A percentile compares a stretch with the other conserved stretches of the same genome.
These are phyloP conservation scores for Capromys pilorides DNA, from an alignment of 2,797 vertebrate genomes.

Conservation along the genomic window DNA sequence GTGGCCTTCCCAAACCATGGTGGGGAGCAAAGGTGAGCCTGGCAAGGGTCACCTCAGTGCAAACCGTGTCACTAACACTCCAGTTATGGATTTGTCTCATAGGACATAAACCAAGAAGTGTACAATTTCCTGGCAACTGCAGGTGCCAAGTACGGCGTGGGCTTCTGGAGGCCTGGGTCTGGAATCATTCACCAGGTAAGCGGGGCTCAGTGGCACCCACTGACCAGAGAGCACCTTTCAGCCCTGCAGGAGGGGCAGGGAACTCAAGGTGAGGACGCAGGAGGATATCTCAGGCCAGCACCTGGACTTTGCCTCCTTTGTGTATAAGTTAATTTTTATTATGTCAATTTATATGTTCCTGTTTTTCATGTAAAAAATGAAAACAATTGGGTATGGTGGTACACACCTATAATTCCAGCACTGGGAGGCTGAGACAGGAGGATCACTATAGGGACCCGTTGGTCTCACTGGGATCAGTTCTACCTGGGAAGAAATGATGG, in stretches of 20 bases:
- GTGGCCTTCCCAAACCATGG: neutral
- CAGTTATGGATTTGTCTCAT: slow-evolving; percentile 68
- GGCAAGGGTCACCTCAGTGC: neutral
- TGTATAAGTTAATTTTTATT: neutral
- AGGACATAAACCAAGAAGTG: slow-evolving; percentile 96
- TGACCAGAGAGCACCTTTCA: neutral
- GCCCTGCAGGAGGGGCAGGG: neutral
- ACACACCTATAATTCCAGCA: neutral
- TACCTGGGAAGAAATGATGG: too few species aligned
- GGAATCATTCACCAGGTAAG: slow-evolving; percentile 97
- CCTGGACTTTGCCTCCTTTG: neutral
- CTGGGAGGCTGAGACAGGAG: neutral
- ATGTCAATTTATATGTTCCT: neutral
- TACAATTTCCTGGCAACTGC: slow-evolving; percentile 95
- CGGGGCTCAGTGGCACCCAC: neutral
- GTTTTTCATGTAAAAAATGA: neutral
- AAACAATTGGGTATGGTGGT: neutral
- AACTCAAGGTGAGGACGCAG: neutral
- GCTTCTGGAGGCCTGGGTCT: slow-evolving; percentile 98
- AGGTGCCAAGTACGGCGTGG: slow-evolving; percentile 96
- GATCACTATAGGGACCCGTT: neutral
- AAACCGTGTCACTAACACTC: slow-evolving; percentile 43
- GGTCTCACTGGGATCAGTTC: too few species aligned
- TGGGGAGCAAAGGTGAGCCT: neutral
- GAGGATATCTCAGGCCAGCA: neutral